Conservation (phyloP, 2,113 vertebrate species). For the Lagopus muta region DNA sequence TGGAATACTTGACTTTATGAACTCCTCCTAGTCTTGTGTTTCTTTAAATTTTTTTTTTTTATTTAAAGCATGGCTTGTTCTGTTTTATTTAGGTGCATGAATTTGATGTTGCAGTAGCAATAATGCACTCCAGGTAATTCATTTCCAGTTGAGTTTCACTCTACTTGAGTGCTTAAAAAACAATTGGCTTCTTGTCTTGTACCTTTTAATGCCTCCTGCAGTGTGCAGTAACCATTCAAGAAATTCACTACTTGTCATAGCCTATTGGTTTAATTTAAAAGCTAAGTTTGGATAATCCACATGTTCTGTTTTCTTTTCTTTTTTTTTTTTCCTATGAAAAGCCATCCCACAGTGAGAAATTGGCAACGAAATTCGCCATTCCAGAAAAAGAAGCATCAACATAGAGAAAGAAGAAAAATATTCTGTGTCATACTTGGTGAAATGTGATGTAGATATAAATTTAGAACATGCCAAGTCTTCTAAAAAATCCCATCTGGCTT, state of each 20-base stretch:
- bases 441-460: neutral
- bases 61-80: neutral
- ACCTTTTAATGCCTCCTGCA: constrained; percentile 8
- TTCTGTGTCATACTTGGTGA: constrained; percentile 1
- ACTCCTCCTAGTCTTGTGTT: neutral
- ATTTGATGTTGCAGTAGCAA: neutral
- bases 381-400: neutral
- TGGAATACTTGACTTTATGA: neutral
- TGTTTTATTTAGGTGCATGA: constrained; percentile 2
- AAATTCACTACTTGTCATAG: constrained; percentile 13
- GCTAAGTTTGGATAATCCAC: constrained; percentile 25
- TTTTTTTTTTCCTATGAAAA: constrained; percentile 7
- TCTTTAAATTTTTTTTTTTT: neutral
- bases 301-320: constrained; percentile 25
- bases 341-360: neutral
- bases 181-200: constrained; percentile 26
- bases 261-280: constrained; percentile 44
- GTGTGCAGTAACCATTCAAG: neutral
- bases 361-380: neutral
- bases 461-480: neutral
- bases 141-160: constrained; percentile 23
- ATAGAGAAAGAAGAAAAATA: neutral
- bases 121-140: neutral
- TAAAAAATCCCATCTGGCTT: neutral
- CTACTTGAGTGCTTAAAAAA: constrained; percentile 34